Evolutionary conservation across 1,140 invertebrate genomes (phyloP), one percentile per base, ranked within the genome.

Genomic region (Bombyx mandarina): DNA sequence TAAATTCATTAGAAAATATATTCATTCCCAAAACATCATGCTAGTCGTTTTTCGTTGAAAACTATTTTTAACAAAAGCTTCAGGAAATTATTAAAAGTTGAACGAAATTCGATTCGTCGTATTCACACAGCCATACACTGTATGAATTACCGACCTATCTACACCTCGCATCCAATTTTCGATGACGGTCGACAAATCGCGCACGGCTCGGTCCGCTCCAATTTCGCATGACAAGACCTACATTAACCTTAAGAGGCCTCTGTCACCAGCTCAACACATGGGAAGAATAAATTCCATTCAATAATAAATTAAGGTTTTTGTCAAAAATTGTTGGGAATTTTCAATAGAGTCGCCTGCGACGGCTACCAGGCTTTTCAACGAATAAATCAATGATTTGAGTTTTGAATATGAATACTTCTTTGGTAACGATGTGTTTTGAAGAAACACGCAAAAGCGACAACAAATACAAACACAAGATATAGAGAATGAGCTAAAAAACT

Each of bases 241-340:
- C 69, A 78, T 78, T 78, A 78, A 78, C 75, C 73, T 73, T 72
- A 67, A 78, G 75, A 66, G 65, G 65, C 67, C 75, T 78, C 75
- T 75, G 75, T 78, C 75, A 78, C 66, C 68, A 71, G 60, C 66
- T 63, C 65, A 71, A 69, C 70, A 67, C 71, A 76, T 60, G 73
- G 59, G 66, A 75, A 68, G 69, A 81, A 79, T 83, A 79, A 83
- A 81, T 79, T 74, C 69, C 60, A 70, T 79, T 78, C 74, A 77
- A 79, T 75, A 83, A 83, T 83, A 81, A 83, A 83, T 83, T 81
- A 83, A 80, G 71, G 77, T 78, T 73, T 81, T 83, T 79, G 75
- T 79, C 75, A 66, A 65, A 68, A 77, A 75, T 75, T 65, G 71
- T 71, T 62, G 69, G 66, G 67, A 66, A 65, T 73, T 71, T 74